Base-by-base conservation (phyloP, 2,113 vertebrate species). In the Lamprotornis superbus region DNA sequence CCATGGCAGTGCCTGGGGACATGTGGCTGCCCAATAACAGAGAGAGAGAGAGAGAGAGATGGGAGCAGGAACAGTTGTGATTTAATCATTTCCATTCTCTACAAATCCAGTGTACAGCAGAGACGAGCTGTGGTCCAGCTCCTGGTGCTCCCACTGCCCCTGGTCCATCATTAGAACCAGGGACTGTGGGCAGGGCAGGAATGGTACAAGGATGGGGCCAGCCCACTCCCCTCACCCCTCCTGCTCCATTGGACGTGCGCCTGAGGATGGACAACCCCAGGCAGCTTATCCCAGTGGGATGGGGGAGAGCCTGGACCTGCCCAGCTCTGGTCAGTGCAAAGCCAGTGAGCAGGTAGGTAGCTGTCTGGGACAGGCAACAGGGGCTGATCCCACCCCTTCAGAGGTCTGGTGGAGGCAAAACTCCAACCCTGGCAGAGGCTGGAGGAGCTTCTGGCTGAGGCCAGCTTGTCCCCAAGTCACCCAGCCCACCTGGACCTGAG, bases 221-320 rank as follows among this genome's bases (percentile, higher is more conserved):
- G 30, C 42, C 69, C 10, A 6, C 47, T 39, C 55, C n/a, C 15
- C 27, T 27, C 5, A 1, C 12, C 30, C 19, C 19, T 60, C n/a
- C 55, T 57, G 44, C 15, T 67, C 61, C 18, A 1, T 7, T 2
- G 7, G 55, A 30, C 0, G 0, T 1, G 12, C 61, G 47, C 22
- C n/a, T 7, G 20, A 61, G 39, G 78, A 47, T 20, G 42, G 40
- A 56, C 44, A 57, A 14, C 21, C 30, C 42, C 14, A 33, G 39
- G 42, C 24, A 37, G n/a, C 40, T 56, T 15, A 50, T 65, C 12
- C 22, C 1, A 0, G n/a, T 15, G 47, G 50, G 42, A 46, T 17
- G 3, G 25, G 21, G 22, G 22, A 64, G 46, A 90, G n/a, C 35
- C 39, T 19, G 49, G 35, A 52, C 27, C 64, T 33, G 61, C 33